Conservation (phyloP, 1,140 invertebrate genomes). For the Reticulitermes speratus region DNA sequence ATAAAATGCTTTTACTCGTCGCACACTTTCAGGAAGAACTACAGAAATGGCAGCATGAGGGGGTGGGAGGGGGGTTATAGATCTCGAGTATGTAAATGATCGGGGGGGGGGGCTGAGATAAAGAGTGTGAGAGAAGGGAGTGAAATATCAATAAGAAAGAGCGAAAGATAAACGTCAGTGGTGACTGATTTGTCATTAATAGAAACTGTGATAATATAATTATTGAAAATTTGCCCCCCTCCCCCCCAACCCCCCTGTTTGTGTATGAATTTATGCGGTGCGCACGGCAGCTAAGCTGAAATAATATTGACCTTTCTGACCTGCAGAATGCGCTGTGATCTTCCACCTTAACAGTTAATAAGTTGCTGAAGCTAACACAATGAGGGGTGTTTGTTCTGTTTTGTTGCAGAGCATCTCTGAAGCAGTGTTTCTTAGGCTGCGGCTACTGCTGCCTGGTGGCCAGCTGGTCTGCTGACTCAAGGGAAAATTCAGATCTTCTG, state of each 20-base stretch:
- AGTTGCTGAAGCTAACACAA: no score
- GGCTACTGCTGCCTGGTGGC: no score
- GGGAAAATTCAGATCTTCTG: no score
- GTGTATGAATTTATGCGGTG: neutral
- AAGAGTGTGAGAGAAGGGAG: neutral
- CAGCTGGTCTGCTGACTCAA: no score
- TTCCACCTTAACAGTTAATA: no score
- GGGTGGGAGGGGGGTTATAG: neutral
- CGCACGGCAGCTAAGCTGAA: neutral
- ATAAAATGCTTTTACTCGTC: constrained; percentile 7
- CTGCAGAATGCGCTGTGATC: no score
- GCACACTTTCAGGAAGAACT: neutral
- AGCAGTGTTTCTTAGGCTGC: no score
- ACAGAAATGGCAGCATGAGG: neutral
- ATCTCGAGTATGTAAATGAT: neutral
- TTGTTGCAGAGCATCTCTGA: no score
- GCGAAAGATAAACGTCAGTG: neutral
- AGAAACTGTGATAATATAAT: constrained; percentile 15
- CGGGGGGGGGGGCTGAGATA: neutral
- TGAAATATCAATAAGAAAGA: neutral
- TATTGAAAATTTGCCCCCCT: neutral
- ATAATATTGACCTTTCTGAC: neutral
- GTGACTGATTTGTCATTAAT: constrained; percentile 10
- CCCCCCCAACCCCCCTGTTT: neutral
- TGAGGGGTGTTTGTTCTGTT: no score